Conservation (phyloP, 2,113 vertebrate species). For the Macaca nemestrina region DNA sequence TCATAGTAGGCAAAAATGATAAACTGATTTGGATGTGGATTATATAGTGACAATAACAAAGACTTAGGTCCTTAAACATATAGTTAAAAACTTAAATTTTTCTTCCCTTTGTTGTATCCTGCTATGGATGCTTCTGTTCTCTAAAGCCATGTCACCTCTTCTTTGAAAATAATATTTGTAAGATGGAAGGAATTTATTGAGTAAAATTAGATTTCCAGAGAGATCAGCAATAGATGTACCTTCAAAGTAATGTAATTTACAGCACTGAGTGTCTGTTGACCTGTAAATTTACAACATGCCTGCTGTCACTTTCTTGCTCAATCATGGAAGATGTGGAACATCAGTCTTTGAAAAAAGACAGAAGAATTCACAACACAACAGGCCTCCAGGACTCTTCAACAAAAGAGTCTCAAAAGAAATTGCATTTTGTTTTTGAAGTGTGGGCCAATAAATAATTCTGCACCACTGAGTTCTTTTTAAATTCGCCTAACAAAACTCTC, state of each 20-base stretch:
- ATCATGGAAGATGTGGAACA: neutral
- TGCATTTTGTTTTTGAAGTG: slow-evolving; percentile 49
- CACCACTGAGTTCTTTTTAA: slow-evolving; percentile 30
- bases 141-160: neutral
- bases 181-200: slow-evolving; percentile 31
- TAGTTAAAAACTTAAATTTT: neutral
- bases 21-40: neutral
- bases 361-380: neutral
- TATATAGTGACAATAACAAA: neutral
- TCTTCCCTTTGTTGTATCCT: neutral
- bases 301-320: slow-evolving; percentile 28
- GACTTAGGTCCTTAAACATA: neutral
- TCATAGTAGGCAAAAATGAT: neutral
- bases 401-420: slow-evolving; percentile 46
- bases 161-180: neutral
- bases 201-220: slow-evolving; percentile 52
- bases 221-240: slow-evolving; percentile 30
- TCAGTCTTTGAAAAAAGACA: slow-evolving; percentile 36
- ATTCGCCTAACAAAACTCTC: slow-evolving; percentile 42
- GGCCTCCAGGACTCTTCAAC: neutral
- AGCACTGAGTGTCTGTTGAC: neutral
- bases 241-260: slow-evolving; percentile 54
- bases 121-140: neutral
- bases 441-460: neutral
- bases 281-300: neutral